A percentile compares a stretch with the other conserved stretches of the same genome.
Evolutionary conservation across 2,888 invertebrate species (phyloP).

Genomic region (Drosophila paranaensis): DNA sequence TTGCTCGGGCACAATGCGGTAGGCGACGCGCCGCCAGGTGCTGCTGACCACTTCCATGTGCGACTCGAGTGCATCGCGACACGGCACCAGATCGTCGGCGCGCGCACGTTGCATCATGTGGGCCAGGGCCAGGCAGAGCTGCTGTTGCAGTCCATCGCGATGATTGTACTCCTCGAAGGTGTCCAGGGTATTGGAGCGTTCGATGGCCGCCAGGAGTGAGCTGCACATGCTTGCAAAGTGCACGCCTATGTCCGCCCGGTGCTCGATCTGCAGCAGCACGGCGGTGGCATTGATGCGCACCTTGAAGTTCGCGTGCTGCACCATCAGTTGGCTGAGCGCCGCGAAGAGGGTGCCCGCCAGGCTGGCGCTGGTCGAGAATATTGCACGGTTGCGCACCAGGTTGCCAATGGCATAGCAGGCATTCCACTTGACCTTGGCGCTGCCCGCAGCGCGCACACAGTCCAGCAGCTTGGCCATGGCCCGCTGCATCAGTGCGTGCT

Average conservation of each 20-base stretch:
- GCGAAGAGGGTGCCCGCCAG: slow-evolving; percentile 86
- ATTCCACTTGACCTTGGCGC: slow-evolving; percentile 97
- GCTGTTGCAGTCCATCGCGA: slow-evolving; percentile 93
- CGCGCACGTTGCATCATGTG: slow-evolving; percentile 88
- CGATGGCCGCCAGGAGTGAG: slow-evolving; percentile 90
- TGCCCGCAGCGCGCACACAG: slow-evolving; percentile 89
- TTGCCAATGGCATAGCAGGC: slow-evolving; percentile 95
- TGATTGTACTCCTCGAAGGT: slow-evolving; percentile 95
- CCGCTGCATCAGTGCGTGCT: slow-evolving; percentile 86
- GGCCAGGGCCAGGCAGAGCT: slow-evolving; percentile 91
- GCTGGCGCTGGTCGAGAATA: slow-evolving; percentile 69
- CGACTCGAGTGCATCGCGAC: slow-evolving; percentile 82
- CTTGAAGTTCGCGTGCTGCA: slow-evolving; percentile 93
- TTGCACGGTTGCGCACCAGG: slow-evolving; percentile 88
- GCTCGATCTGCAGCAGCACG: slow-evolving; percentile 88
- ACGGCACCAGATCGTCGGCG: slow-evolving; percentile 86
- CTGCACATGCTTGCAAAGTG: slow-evolving; percentile 89
- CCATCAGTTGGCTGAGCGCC: slow-evolving; percentile 88
- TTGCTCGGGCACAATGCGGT: slow-evolving; percentile 83
- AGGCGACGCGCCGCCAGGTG: slow-evolving; percentile 83
- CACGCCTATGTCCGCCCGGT: slow-evolving; percentile 88
- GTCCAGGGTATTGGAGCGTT: slow-evolving; percentile 91
- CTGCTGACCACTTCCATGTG: slow-evolving; percentile 74
- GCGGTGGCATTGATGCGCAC: slow-evolving; percentile 94
- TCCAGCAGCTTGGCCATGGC: slow-evolving; percentile 89